These are phyloP conservation scores for Erythrocebus patas DNA, from an alignment of 2,113 vertebrate species.

Conservation along the genomic window DNA sequence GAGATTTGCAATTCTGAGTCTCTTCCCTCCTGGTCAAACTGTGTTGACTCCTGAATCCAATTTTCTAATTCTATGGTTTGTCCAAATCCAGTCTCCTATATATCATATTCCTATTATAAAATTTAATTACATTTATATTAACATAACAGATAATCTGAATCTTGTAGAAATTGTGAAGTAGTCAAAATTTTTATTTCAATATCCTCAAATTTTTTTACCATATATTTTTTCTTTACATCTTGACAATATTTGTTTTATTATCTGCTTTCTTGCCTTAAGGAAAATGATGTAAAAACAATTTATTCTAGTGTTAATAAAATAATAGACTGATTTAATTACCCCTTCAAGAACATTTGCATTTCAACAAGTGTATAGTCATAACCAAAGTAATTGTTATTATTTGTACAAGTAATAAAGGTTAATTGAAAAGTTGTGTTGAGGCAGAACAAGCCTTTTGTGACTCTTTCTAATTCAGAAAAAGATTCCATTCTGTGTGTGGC, in stretches of 20 bases:
- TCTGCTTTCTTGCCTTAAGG: not conserved
- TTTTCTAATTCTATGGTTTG: not conserved
- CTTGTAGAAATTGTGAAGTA: not conserved
- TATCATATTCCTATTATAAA: not conserved
- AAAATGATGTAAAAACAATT: not conserved
- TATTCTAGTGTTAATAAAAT: not conserved
- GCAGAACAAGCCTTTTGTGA: not conserved
- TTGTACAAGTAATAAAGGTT: not conserved
- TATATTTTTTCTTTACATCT: not conserved
- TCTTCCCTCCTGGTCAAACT: not conserved
- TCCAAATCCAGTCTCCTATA: not conserved
- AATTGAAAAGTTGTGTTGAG: not conserved
- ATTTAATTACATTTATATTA: not conserved
- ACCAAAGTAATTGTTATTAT: constrained; percentile 18
- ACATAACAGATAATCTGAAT: not conserved
- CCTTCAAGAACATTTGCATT: not conserved
- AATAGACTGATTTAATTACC: constrained; percentile 18
- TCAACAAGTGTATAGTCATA: not conserved
- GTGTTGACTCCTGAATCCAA: not conserved
- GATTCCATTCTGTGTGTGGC: not conserved
- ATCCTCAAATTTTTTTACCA: not conserved
- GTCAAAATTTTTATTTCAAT: not conserved
- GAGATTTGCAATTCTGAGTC: not conserved
- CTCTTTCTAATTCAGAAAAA: not conserved
- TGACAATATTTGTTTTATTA: not conserved